Conservation (phyloP, 1,140 invertebrate genomes). For the Notospermus geniculatus region DNA sequence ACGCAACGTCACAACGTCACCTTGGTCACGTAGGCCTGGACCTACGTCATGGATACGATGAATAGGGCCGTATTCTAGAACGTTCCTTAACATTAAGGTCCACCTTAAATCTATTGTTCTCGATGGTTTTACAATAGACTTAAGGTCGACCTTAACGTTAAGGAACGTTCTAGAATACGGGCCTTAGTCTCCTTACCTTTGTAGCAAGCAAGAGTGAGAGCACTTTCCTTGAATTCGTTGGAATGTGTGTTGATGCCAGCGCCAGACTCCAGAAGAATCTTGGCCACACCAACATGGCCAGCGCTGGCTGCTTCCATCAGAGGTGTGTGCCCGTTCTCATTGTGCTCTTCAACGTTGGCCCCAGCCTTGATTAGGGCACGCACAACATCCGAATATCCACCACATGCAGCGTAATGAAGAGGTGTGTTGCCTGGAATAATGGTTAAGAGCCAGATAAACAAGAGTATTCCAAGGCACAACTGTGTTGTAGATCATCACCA, state of each 20-base stretch:
- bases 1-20: no score
- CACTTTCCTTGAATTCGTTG: constrained; percentile 90
- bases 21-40: no score
- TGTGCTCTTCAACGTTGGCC: constrained; percentile 96
- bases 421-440: constrained; percentile 79
- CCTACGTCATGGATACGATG: no score
- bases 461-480: not conserved
- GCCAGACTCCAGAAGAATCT: constrained; percentile 85
- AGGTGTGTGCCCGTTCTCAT: constrained; percentile 98
- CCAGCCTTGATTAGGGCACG: constrained; percentile 79
- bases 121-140: no score
- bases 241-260: constrained; percentile 98
- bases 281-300: constrained; percentile 91
- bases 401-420: constrained; percentile 96
- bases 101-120: no score
- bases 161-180: no score
- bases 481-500: no score
- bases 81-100: no score
- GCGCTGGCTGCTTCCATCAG: constrained; percentile 98
- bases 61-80: no score
- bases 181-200: no score
- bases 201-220: constrained; percentile 92
- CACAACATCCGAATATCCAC: constrained; percentile 91
- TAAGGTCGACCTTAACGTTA: no score
- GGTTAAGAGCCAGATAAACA: not conserved